A percentile compares a stretch with the other conserved stretches of the same genome.
Conservation (phyloP, 2,888 invertebrate genomes). For the Liposcelis brunnea region DNA sequence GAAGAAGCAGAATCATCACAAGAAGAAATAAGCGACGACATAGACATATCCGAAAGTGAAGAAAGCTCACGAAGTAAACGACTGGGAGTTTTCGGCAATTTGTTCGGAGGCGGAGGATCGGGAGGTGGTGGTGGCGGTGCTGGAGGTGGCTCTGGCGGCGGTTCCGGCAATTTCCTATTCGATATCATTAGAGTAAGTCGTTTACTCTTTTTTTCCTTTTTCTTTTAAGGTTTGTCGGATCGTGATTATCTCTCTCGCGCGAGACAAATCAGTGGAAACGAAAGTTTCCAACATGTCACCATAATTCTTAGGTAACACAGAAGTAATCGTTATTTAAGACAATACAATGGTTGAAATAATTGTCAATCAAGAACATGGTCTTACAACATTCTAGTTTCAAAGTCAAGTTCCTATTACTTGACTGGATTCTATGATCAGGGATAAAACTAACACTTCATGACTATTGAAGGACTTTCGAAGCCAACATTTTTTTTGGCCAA, state of each 20-base stretch:
- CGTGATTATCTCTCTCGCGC: slow-evolving; percentile 10
- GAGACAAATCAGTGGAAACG: slow-evolving; percentile 10
- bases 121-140: slow-evolving; percentile 25
- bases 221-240: neutral
- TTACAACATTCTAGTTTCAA: too few species aligned
- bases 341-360: too few species aligned
- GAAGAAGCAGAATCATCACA: slow-evolving; percentile 15
- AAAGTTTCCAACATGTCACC: neutral
- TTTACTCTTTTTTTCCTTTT: slow-evolving; percentile 7
- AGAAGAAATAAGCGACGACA: slow-evolving; percentile 35
- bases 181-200: slow-evolving; percentile 72
- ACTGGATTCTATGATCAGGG: too few species aligned
- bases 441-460: too few species aligned
- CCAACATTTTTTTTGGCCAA: too few species aligned
- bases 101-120: slow-evolving; percentile 24
- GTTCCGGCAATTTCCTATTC: slow-evolving; percentile 76
- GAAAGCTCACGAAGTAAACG: slow-evolving; percentile 71
- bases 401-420: too few species aligned
- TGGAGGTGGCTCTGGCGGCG: slow-evolving; percentile 35
- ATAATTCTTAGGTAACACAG: neutral
- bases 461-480: too few species aligned
- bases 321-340: slow-evolving; percentile 5
- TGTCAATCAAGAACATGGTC: too few species aligned
- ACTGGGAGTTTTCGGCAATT: slow-evolving; percentile 31
- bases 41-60: slow-evolving; percentile 34